A percentile compares a stretch with the other conserved stretches of the same genome.
Conservation (phyloP, 2,888 invertebrate genomes). For the Dysmachus trigonus region DNA sequence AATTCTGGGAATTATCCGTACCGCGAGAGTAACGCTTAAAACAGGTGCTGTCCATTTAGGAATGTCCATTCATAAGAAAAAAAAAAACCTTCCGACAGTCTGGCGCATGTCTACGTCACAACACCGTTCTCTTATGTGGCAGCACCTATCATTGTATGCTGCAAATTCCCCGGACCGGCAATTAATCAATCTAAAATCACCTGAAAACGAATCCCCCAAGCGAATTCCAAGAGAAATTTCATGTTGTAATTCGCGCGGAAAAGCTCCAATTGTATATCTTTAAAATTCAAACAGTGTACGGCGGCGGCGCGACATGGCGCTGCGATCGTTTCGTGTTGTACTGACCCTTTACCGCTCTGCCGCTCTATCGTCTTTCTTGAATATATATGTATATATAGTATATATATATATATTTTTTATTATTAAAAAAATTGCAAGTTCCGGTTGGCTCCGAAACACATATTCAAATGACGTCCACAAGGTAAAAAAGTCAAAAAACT, state of each 20-base stretch:
- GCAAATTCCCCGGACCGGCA: not conserved
- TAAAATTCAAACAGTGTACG: not conserved
- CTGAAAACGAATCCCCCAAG: not conserved
- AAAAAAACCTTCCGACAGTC: not conserved
- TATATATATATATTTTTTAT: not conserved
- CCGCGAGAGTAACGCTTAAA: not conserved
- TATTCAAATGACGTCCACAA: not conserved
- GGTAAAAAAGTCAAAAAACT: slow-evolving; percentile 6
- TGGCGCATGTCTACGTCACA: not conserved
- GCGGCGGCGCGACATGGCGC: not conserved
- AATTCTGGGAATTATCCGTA: not conserved
- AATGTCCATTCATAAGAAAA: not conserved
- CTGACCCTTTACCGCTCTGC: not conserved
- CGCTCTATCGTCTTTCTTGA: not conserved
- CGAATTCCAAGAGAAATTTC: not conserved
- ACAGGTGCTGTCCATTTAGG: not conserved
- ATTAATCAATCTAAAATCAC: not conserved
- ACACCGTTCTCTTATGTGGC: not conserved
- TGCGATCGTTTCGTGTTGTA: too few relatives aligned
- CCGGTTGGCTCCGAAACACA: slow-evolving; percentile 43
- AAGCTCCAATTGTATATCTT: not conserved
- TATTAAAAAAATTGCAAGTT: not conserved
- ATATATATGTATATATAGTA: not conserved
- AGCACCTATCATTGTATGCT: not conserved
- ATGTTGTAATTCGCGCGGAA: not conserved